Percentiles rank a stretch among this genome's conserved stretches.
Evolutionary conservation across 2,113 vertebrate genomes (phyloP).

Genomic region (Datnioides undecimradiatus): DNA sequence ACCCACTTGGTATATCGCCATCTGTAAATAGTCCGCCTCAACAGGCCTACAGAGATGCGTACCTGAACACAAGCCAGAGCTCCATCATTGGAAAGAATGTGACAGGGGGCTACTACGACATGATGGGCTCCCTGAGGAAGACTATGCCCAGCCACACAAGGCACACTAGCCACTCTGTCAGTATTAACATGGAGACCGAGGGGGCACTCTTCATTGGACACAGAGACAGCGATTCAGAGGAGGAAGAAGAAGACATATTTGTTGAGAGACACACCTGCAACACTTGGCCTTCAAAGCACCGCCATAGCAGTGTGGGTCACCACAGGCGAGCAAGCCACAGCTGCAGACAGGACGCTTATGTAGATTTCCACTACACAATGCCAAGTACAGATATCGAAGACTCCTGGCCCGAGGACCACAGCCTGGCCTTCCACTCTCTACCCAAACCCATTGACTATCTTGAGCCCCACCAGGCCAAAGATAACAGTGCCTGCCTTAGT

Average conservation of each 20-base stretch:
- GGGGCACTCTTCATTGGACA: constrained; percentile 76
- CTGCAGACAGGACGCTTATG: constrained; percentile 75
- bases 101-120: constrained; percentile 82
- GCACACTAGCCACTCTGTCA: constrained; percentile 76
- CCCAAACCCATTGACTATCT: constrained; percentile 78
- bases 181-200: constrained; percentile 78
- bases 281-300: constrained; percentile 88
- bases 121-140: constrained; percentile 86
- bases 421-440: constrained; percentile 72
- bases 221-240: constrained; percentile 77
- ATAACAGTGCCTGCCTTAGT: constrained; percentile 77
- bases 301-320: constrained; percentile 62
- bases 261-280: constrained; percentile 78
- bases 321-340: constrained; percentile 70
- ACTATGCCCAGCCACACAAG: constrained; percentile 82
- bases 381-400: constrained; percentile 84
- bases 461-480: constrained; percentile 75
- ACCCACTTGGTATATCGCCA: constrained; percentile 85
- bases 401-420: constrained; percentile 81
- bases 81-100: constrained; percentile 66
- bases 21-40: constrained; percentile 58
- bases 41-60: constrained; percentile 74
- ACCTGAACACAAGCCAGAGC: constrained; percentile 72
- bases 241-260: constrained; percentile 78
- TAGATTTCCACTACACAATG: constrained; percentile 84